phyloP scores from a whole-genome alignment of 2,888 invertebrate species.

The Flabesymbios commensalis region DNA sequence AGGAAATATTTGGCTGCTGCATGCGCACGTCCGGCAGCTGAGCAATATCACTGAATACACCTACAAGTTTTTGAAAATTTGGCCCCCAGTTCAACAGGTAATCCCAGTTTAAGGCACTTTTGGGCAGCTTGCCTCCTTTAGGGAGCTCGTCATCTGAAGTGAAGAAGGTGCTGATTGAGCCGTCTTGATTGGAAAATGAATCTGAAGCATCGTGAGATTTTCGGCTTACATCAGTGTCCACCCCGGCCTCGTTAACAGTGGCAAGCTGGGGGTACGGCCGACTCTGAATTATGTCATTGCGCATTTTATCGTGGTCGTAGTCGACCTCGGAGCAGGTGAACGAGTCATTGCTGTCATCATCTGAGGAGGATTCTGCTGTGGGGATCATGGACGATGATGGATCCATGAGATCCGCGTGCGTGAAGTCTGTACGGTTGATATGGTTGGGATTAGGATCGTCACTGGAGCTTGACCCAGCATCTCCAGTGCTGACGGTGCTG shows the following conservation, averaged over 20 bases:
- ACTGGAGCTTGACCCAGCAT: background rate
- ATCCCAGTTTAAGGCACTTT: slow-evolving; percentile 88
- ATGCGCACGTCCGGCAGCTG: slow-evolving; percentile 83
- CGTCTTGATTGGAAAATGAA: slow-evolving; percentile 3
- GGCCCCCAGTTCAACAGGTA: slow-evolving; percentile 95
- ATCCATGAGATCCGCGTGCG: slow-evolving; percentile 48
- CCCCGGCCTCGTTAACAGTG: background rate
- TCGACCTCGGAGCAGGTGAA: slow-evolving; percentile 98
- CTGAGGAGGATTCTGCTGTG: slow-evolving; percentile 54
- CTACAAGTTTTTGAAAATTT: slow-evolving; percentile 91
- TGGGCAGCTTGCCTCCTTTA: slow-evolving; percentile 28
- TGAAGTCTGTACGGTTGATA: slow-evolving; percentile 28
- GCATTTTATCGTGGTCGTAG: slow-evolving; percentile 74
- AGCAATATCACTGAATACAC: slow-evolving; percentile 95
- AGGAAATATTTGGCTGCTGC: too few species aligned
- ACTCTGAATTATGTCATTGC: slow-evolving; percentile 12
- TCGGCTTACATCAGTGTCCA: background rate
- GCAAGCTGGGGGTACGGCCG: background rate
- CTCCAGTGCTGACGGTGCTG: too few species aligned
- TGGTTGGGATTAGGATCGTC: slow-evolving; percentile 7
- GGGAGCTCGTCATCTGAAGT: slow-evolving; percentile 83
- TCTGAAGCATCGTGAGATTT: background rate
- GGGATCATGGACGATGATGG: slow-evolving; percentile 58
- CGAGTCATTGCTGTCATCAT: slow-evolving; percentile 93
- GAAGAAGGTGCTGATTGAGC: slow-evolving; percentile 88